Evolutionary conservation across 2,888 invertebrate species (phyloP), one percentile per base, ranked within the genome.

Genomic region (Drosophila macrothrix): DNA sequence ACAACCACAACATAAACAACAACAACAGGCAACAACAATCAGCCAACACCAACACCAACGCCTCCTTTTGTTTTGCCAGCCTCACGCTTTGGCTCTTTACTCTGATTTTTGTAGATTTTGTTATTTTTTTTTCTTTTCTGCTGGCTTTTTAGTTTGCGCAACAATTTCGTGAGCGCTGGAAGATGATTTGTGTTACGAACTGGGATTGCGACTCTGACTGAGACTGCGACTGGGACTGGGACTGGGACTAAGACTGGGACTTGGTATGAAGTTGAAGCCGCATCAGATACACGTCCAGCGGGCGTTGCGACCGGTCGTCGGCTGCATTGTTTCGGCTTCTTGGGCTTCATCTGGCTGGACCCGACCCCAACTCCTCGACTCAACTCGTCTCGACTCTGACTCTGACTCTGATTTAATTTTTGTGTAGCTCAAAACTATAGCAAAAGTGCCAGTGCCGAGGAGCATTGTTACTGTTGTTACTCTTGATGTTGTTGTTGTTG

Each of bases 141-240:
- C 78, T 69, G 68, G 52, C 65, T 85, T 78, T 87, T 81, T 81
- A 90, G 91, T 90, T 91, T 91, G 80, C 88, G 82, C 91, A 91
- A 91, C 91, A 92, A 88, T 90, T 92, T 92, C 91, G 91, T 91
- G 92, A 92, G 92, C 91, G 91, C 90, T 92, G 92, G 91, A 92
- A 91, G 92, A 91, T 92, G 92, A 91, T 88, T 92, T 92, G 92
- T 88, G 84, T 89, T 90, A 70, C 76, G 75, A 80, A 83, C 83
- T 85, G 88, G 69, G 75, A 86, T 70, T 85, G 81, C 52, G 64
- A 54, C 56, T 73, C 55, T 37, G 62, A 65, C 68, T 81, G 68
- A 3, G 46, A 67, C 68, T 81, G 68, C 2, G 46, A 67, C 43
- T 43, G 43, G 12, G 59, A 19, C 35, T 61, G 54, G 1, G 28